Conservation (phyloP, 2,113 vertebrate species). For the Nipponia nippon region DNA sequence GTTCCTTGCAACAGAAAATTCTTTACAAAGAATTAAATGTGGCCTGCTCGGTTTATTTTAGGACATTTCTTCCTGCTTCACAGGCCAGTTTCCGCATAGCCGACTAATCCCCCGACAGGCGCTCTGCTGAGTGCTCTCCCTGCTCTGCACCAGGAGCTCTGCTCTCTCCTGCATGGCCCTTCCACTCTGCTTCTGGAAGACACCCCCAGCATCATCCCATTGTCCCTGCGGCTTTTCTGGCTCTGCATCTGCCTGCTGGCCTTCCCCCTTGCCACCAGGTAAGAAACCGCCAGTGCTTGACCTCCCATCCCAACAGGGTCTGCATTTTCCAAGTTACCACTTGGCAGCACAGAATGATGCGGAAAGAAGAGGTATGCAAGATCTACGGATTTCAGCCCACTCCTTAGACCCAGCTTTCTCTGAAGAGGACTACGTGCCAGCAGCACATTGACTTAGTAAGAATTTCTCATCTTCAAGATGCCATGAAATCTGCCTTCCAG, state of each 20-base stretch:
- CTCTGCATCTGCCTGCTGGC: background rate
- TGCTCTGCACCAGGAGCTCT: background rate
- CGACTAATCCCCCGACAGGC: background rate
- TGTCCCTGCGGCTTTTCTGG: background rate
- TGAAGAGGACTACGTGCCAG: background rate
- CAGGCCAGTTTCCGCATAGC: background rate
- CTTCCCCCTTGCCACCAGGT: background rate
- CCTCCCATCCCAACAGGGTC: background rate
- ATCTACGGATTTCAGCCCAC: background rate
- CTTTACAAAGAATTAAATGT: background rate
- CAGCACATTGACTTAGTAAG: background rate
- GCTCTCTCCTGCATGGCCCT: background rate
- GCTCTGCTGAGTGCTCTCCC: background rate
- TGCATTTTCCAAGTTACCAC: background rate
- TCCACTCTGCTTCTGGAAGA: background rate
- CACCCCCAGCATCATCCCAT: background rate
- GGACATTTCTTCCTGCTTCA: background rate
- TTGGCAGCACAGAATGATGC: background rate
- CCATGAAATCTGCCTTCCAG: background rate
- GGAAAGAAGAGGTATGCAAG: background rate
- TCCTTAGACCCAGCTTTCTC: background rate
- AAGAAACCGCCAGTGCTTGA: background rate
- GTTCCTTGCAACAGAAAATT: background rate
- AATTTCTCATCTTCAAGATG: background rate
- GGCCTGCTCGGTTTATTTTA: background rate